Evolutionary conservation across 2,797 vertebrate species (phyloP), one percentile per base, ranked within the genome.

Genomic region (Zenarchopterus dispar): DNA sequence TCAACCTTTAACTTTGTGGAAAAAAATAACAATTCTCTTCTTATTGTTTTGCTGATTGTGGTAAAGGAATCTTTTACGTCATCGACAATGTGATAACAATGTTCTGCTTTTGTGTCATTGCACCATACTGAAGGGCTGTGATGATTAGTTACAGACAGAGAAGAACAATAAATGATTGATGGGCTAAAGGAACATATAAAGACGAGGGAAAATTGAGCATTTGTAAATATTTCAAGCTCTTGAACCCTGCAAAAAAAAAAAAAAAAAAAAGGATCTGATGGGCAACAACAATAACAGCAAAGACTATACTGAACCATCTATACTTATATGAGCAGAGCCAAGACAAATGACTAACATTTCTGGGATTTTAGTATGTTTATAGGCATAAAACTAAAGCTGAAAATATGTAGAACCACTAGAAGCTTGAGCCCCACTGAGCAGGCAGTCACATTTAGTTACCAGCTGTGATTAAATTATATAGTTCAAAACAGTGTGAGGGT

Each of bases 221-320:
- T 84, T 80, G 76, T 88, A 85, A 90, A 91, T 88, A 88, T 90
- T 91, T 91, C 66, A 90, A 62, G 68, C 77, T 85, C 61, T 78
- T 83, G 74, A 79, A 80, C 77, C 58, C 67, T 81, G 59, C 54
- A 75, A 85, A 83, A 80, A 62, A 80, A 42, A 85, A 80, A 62
- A 80, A 42, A 85, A 75, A 85, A 83, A 80, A 62, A 80, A 42
- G 84, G 77, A 91, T 90, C 81, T 85, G 72, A 87, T 73, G 54
- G 68, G 73, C 56, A 82, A 80, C 67, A 81, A 73, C 81, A 85
- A 75, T 59, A 81, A 59, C 67, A 84, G 69, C 43, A 77, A 63
- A 71, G 78, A 71, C 59, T 70, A 52, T 59, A 82, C 74, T 83
- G 67, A 82, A 82, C 61, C 54, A 66, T 76, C 11, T 5, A 15